These are phyloP conservation scores for Tenthredo notha DNA, from an alignment of 2,888 invertebrate species.

Conservation along the genomic window DNA sequence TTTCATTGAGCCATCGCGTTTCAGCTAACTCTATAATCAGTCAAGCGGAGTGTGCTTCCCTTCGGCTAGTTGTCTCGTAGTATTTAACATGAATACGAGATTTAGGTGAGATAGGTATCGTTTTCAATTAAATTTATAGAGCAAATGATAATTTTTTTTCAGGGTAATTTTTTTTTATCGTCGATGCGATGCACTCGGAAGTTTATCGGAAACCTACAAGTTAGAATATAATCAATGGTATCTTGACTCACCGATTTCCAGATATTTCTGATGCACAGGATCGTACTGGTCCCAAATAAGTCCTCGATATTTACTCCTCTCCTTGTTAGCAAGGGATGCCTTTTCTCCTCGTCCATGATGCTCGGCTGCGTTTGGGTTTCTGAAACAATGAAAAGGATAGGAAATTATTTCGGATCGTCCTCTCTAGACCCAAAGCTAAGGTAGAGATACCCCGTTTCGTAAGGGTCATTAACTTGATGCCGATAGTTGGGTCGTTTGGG, in stretches of 20 bases:
- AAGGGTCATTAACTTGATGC: conserved; percentile 1
- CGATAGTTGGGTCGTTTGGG: conserved; percentile 28
- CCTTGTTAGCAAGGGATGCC: conserved; percentile 88
- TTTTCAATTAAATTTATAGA: conserved; percentile 13
- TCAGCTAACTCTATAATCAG: background rate
- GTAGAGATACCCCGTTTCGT: background rate
- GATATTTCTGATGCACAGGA: conserved; percentile 94
- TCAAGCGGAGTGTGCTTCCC: background rate
- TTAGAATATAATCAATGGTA: background rate
- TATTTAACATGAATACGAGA: background rate
- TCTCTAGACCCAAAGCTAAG: background rate
- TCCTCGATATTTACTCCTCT: conserved; percentile 90
- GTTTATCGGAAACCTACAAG: background rate
- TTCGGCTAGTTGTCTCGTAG: background rate
- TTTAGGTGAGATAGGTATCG: background rate
- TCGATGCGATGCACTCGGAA: background rate
- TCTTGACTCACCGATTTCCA: conserved; percentile 90
- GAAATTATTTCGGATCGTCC: background rate
- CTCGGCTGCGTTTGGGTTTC: conserved; percentile 88
- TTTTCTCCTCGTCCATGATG: conserved; percentile 88
- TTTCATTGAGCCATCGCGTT: background rate
- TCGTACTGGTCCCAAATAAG: conserved; percentile 96
- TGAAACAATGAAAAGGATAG: conserved; percentile 76
- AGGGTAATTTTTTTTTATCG: background rate
- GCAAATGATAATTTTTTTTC: background rate